These are phyloP conservation scores for Agrotis exclamationis DNA, from an alignment of 2,888 invertebrate genomes.

Conservation along the genomic window DNA sequence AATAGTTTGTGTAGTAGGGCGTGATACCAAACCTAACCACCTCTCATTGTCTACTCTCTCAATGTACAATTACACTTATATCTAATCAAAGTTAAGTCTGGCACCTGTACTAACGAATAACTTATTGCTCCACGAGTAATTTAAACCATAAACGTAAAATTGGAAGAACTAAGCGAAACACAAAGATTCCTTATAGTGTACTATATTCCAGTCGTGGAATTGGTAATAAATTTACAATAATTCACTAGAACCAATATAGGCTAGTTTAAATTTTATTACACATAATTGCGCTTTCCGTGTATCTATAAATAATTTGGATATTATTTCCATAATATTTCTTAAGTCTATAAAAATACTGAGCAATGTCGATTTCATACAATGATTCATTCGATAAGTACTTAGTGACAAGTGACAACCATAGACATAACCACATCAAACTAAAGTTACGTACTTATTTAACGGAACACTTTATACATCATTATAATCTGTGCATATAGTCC, in stretches of 20 bases:
- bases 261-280: conserved; percentile 74
- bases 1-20: conserved; percentile 63
- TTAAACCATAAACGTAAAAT: conserved; percentile 70
- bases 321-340: conserved; percentile 83
- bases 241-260: conserved; percentile 78
- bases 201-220: conserved; percentile 62
- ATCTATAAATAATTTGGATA: conserved; percentile 86
- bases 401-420: conserved; percentile 79
- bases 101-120: conserved; percentile 77
- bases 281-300: conserved; percentile 80
- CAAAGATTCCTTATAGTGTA: conserved; percentile 66
- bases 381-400: conserved; percentile 76
- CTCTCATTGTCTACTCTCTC: conserved; percentile 63
- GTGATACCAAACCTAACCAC: conserved; percentile 66
- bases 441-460: conserved; percentile 78
- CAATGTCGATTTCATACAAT: conserved; percentile 87
- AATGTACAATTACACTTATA: conserved; percentile 74
- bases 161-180: conserved; percentile 81
- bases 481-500: conserved; percentile 82
- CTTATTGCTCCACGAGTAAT: conserved; percentile 74
- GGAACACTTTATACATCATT: conserved; percentile 79
- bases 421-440: conserved; percentile 78
- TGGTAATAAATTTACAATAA: conserved; percentile 72
- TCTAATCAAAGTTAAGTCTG: conserved; percentile 78
- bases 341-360: conserved; percentile 90